phyloP scores from a whole-genome alignment of 2,113 vertebrate genomes.

The Capreolus pygargus region DNA sequence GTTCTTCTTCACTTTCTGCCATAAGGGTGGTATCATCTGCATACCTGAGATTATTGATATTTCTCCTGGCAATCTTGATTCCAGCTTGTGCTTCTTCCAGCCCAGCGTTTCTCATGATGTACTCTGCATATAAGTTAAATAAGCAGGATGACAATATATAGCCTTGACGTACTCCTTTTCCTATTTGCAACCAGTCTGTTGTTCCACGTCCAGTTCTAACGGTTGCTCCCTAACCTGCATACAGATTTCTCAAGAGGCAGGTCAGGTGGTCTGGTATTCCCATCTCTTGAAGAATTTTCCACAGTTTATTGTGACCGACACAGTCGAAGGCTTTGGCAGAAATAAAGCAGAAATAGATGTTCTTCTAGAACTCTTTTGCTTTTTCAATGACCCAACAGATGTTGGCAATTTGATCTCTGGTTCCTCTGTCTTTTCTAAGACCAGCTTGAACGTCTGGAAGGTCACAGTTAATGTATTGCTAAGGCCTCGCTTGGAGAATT shows the following conservation, averaged over 20 bases:
- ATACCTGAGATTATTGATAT: background rate
- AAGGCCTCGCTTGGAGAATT: background rate
- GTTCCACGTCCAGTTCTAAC: background rate
- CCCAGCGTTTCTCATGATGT: background rate
- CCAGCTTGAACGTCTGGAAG: background rate
- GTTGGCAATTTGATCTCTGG: background rate
- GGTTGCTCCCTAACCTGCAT: background rate
- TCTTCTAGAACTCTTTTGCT: background rate
- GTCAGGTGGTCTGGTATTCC: background rate
- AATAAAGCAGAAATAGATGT: background rate
- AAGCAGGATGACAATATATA: background rate
- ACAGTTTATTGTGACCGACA: background rate
- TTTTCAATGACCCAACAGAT: rapidly evolving
- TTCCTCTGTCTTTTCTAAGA: background rate
- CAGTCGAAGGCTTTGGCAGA: background rate
- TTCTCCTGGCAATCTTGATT: background rate
- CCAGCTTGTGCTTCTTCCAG: background rate
- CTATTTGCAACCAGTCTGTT: background rate
- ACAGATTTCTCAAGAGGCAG: background rate
- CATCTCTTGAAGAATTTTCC: background rate
- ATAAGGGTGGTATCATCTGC: background rate
- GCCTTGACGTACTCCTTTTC: background rate
- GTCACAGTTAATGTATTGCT: rapidly evolving
- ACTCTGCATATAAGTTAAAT: background rate
- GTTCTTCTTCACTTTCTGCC: background rate